Percentiles rank a stretch among this genome's conserved stretches.
Conservation (phyloP, 2,888 invertebrate species). For the Xestia c-nigrum region DNA sequence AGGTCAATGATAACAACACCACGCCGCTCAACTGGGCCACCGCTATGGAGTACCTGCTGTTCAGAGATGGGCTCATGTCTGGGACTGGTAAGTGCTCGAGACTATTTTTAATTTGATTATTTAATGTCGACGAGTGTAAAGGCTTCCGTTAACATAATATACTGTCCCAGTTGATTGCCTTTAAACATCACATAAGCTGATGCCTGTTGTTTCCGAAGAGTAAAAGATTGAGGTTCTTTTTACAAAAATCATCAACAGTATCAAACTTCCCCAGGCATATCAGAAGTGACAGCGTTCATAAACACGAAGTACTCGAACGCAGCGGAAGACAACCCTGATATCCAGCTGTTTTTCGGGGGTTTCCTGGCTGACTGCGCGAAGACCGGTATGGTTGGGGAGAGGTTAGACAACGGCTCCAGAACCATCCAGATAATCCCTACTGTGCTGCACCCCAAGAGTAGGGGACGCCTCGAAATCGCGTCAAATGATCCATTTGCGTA, state of each 20-base stretch:
- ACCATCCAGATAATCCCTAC: slow-evolving; percentile 94
- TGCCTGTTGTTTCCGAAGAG: too few species aligned
- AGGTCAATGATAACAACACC: slow-evolving; percentile 96
- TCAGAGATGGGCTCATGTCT: slow-evolving; percentile 97
- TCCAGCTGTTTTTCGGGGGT: slow-evolving; percentile 96
- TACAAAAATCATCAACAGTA: background rate
- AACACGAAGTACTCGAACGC: slow-evolving; percentile 95
- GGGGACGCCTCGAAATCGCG: slow-evolving; percentile 94
- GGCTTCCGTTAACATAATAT: background rate
- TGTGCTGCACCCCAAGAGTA: slow-evolving; percentile 96
- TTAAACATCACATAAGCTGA: background rate
- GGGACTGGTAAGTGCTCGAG: slow-evolving; percentile 92
- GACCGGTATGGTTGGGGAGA: slow-evolving; percentile 96
- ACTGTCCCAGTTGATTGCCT: background rate
- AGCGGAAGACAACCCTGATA: slow-evolving; percentile 94
- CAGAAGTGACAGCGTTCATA: slow-evolving; percentile 96
- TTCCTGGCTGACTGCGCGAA: slow-evolving; percentile 96
- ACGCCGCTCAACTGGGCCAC: slow-evolving; percentile 97
- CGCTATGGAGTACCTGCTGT: slow-evolving; percentile 97
- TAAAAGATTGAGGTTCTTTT: background rate
- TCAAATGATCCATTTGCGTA: slow-evolving; percentile 95
- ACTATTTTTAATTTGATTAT: background rate
- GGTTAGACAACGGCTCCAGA: slow-evolving; percentile 92
- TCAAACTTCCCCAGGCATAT: slow-evolving; percentile 90
- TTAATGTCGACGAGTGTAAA: background rate